Percentiles rank a stretch among this genome's conserved stretches.
These are phyloP conservation scores for Amniataba percoides DNA, from an alignment of 2,797 vertebrate species.

Conservation along the genomic window DNA sequence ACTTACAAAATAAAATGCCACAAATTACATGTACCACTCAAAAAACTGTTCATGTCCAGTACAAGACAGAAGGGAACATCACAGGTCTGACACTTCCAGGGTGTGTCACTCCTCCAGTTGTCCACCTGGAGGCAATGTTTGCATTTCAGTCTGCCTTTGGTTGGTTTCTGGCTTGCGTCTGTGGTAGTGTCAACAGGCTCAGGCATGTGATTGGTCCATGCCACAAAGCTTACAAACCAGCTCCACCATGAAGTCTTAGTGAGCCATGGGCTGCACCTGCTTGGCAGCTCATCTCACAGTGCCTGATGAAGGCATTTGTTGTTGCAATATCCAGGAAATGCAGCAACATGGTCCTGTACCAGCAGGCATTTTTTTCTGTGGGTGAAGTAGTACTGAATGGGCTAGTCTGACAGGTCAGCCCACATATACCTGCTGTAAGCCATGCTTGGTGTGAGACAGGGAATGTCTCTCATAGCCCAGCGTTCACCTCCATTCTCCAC, in stretches of 20 bases:
- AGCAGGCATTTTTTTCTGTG: not conserved
- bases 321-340: constrained; percentile 55
- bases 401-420: constrained; percentile 37
- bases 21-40: not conserved
- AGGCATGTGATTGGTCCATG: too few species aligned
- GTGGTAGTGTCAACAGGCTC: not conserved
- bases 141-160: not conserved
- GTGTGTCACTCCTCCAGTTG: not conserved
- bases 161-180: constrained; percentile 8
- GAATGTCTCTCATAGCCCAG: not conserved
- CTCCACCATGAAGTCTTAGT: constrained; percentile 42
- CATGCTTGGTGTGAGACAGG: constrained; percentile 31
- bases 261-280: constrained; percentile 18
- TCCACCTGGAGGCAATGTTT: too few species aligned
- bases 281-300: constrained; percentile 40
- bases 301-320: constrained; percentile 37
- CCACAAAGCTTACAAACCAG: not conserved
- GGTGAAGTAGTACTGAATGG: constrained; percentile 44
- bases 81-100: constrained; percentile 14
- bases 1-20: too few species aligned
- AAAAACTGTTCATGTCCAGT: constrained; percentile 24
- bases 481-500: not conserved
- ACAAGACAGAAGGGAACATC: not conserved
- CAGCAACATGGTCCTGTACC: constrained; percentile 1
- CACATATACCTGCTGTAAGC: constrained; percentile 39